phyloP scores from a whole-genome alignment of 2,888 invertebrate genomes.

The Drymonia ruficornis region DNA sequence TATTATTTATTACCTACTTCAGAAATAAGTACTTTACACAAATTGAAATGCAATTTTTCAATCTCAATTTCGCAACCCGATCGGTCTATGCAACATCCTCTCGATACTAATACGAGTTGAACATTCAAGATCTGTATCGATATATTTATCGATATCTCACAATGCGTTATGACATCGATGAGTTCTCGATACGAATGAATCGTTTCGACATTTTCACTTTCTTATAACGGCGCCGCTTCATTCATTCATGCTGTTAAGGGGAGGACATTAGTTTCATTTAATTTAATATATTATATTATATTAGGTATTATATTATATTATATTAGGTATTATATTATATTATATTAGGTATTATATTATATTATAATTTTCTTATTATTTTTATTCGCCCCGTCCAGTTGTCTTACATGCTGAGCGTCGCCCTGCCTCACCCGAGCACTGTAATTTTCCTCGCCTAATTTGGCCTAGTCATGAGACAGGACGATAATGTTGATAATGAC shows the following conservation, averaged over 20 bases:
- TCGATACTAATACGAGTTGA: constrained; percentile 9
- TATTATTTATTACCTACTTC: too few species aligned
- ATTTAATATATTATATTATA: too few species aligned
- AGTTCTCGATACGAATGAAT: constrained; percentile 19
- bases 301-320: too few species aligned
- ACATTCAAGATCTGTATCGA: constrained; percentile 19
- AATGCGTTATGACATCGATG: constrained; percentile 20
- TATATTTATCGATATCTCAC: constrained; percentile 17
- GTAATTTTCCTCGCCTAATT: too few species aligned
- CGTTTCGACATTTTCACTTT: constrained; percentile 15
- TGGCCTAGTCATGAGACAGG: too few species aligned
- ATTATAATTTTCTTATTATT: too few species aligned
- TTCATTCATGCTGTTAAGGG: constrained; percentile 28
- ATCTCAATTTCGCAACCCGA: constrained; percentile 26
- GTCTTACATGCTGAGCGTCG: too few species aligned
- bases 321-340: too few species aligned
- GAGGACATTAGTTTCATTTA: constrained; percentile 4
- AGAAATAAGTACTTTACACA: background rate
- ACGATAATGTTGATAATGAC: too few species aligned
- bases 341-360: too few species aligned
- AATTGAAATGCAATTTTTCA: constrained; percentile 15
- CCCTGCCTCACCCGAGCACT: too few species aligned
- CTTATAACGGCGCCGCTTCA: constrained; percentile 15
- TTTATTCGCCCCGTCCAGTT: too few species aligned
- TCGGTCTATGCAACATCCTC: constrained; percentile 21